Percentiles rank a stretch among this genome's conserved stretches.
Conservation (phyloP, 2,797 vertebrate genomes). For the Sebastes vulpes region DNA sequence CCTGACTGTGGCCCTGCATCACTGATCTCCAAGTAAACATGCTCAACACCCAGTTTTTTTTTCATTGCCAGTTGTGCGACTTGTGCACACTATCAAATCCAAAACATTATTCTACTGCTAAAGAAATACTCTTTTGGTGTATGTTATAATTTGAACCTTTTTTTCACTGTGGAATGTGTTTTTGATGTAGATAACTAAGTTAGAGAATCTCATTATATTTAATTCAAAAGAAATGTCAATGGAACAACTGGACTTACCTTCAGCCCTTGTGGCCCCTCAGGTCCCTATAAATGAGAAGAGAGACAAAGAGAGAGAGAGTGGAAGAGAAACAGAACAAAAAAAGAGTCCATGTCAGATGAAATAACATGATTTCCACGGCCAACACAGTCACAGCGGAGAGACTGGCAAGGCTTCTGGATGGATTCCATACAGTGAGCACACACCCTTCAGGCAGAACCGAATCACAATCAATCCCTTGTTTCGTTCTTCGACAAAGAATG, state of each 20-base stretch:
- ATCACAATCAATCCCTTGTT: slow-evolving; percentile 73
- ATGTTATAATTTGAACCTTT: not conserved
- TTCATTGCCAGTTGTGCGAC: slow-evolving; percentile 1
- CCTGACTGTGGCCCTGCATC: slow-evolving; percentile 20
- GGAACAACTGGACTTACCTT: slow-evolving; percentile 87
- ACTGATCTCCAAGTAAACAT: slow-evolving; percentile 46
- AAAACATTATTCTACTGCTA: slow-evolving; percentile 22
- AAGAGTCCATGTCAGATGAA: slow-evolving; percentile 56
- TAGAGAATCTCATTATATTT: not conserved
- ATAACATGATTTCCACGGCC: slow-evolving; percentile 79
- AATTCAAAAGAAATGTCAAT: not conserved
- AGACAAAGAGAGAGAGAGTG: slow-evolving; percentile 21
- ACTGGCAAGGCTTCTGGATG: slow-evolving; percentile 68
- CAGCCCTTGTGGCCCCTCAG: slow-evolving; percentile 92
- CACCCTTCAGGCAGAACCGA: slow-evolving; percentile 65
- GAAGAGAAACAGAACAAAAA: slow-evolving; percentile 38
- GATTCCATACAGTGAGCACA: slow-evolving; percentile 67
- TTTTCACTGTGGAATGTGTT: not conserved
- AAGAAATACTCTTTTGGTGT: slow-evolving; percentile 2
- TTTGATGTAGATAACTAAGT: not conserved
- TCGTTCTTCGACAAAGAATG: slow-evolving; percentile 38
- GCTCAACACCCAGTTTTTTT: not conserved
- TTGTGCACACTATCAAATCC: slow-evolving; percentile 4
- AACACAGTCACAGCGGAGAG: slow-evolving; percentile 73
- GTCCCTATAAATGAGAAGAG: slow-evolving; percentile 87